Percentiles rank a stretch among this genome's conserved stretches.
These are phyloP conservation scores for Acropora yongei DNA, from an alignment of 64 coral and sea anemone species.

Conservation along the genomic window DNA sequence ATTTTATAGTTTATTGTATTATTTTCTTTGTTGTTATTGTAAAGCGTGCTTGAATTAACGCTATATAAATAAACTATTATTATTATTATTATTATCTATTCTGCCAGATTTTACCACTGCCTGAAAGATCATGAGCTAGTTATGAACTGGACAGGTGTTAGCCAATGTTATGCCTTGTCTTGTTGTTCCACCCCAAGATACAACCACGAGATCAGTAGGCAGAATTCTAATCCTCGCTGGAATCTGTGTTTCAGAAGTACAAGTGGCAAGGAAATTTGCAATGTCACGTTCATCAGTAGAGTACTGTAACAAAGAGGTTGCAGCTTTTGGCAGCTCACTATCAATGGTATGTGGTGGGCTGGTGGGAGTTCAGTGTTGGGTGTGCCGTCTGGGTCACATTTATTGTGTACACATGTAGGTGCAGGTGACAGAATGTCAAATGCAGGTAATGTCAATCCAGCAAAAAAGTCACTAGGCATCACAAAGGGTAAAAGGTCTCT, in stretches of 20 bases:
- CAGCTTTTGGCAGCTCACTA: not conserved
- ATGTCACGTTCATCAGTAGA: constrained; percentile 48
- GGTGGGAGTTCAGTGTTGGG: not conserved
- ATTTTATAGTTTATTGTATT: no score
- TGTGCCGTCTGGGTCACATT: not conserved
- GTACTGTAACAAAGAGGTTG: not conserved
- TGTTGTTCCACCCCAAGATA: constrained; percentile 70
- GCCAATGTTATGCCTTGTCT: constrained; percentile 45
- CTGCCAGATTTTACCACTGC: constrained; percentile 50
- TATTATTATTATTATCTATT: not conserved
- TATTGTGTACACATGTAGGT: not conserved
- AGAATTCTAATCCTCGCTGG: not conserved
- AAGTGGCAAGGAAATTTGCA: constrained; percentile 63
- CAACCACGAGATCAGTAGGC: constrained; percentile 24
- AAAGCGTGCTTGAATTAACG: no score
- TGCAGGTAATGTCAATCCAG: constrained; percentile 7
- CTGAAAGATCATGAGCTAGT: constrained; percentile 77
- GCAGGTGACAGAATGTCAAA: constrained; percentile 9
- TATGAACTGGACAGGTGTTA: constrained; percentile 66
- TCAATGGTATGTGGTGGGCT: not conserved
- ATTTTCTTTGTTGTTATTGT: no score
- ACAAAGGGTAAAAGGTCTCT: constrained; percentile 56
- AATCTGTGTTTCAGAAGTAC: constrained; percentile 39
- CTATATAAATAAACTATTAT: no score
- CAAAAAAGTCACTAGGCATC: constrained; percentile 14